Base-by-base conservation (phyloP, 2,113 vertebrate genomes). In the Dipodomys stephensi region DNA sequence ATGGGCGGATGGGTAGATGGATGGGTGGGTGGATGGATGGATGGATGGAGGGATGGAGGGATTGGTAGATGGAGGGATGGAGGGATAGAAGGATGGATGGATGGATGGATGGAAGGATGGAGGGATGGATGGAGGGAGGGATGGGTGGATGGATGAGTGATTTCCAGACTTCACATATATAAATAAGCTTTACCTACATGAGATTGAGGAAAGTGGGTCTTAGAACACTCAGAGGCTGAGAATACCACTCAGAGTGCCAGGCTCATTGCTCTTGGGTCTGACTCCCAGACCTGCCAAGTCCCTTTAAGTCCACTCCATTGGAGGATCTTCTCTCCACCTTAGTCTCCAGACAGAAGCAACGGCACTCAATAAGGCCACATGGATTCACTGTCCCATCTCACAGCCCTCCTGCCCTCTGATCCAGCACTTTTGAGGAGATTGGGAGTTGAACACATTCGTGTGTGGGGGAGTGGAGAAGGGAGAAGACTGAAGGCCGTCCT, bases 391-490 rank as follows among this genome's bases (percentile, higher is more conserved):
- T 44, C 60, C 86, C 84, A 77, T 23, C 19, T 77, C 57, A 91
- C 44, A n/a, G 2, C 2, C 15, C 67, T 44, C 9, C 28, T 3
- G 16, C 84, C 13, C 35, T 88, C 46, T 0, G 28, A 67, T 19
- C 76, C 4, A 60, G 10, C 2, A 0, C 3, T 2, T 57, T 22
- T 13, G 0, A 0, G 20, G 3, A 0, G 1, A 57, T 35, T 44
- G 2, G 2, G 49, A 35, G 35, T 65, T 32, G 4, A 60, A 15
- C 0, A 39, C 62, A 13, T 2, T 49, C 27, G 13, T 2, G 10
- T 20, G 2, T 6, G 46, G 5, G 25, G 57, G 7, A 7, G 6
- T 57, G 53, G 16, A 18, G 53, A 4, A 57, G 53, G 3, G 11
- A n/a, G 46, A 68, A 32, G 28, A 60, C 13, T 60, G 23, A 7